Evolutionary conservation across 2,113 vertebrate genomes (phyloP), one percentile per base, ranked within the genome.

Genomic region (Calidris pygmaea): DNA sequence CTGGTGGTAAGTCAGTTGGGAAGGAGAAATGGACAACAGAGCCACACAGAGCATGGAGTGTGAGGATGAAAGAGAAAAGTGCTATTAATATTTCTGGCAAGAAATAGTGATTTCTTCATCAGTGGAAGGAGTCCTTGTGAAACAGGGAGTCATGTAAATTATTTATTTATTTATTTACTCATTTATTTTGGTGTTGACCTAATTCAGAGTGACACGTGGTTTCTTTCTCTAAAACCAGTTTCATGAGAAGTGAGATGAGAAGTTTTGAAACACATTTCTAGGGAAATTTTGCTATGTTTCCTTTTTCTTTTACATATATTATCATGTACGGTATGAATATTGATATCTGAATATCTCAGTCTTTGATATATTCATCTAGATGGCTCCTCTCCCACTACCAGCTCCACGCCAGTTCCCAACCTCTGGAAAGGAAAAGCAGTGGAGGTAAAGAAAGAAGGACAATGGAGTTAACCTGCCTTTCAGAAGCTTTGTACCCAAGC

Each of bases 21-120:
- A 96, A 86, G 48, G 52, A 89, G 62, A 74, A 96, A 95, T 87
- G 93, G 96, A 98, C 95, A 95, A 68, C 17, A 53, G 87, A 93
- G 52, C 29, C 65, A 62, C 56, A 50, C 18, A 52, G 68, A 68
- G 86, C 32, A 48, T 0, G 0, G 34, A 53, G 26, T 56, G 22
- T 75, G 29, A 86, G 34, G 24, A 58, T 2, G 2, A 55, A 32
- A 86, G 11, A 76, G 18, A 56, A 52, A 96, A 45, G 20, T 47
- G 23, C 11, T 22, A 2, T 37, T 90, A 85, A 45, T 30, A 7
- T n/a, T 80, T 87, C 65, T 91, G 30, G 84, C 35, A 81, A 67
- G 23, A 12, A 70, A 60, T 5, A 53, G 37, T 30, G 14, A 48
- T 65, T 93, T 63, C 60, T 95, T 94, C 56, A 26, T 81, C 35